A percentile compares a stretch with the other conserved stretches of the same genome.
Evolutionary conservation across 1,140 invertebrate species (phyloP).

Genomic region (Spodoptera litura): DNA sequence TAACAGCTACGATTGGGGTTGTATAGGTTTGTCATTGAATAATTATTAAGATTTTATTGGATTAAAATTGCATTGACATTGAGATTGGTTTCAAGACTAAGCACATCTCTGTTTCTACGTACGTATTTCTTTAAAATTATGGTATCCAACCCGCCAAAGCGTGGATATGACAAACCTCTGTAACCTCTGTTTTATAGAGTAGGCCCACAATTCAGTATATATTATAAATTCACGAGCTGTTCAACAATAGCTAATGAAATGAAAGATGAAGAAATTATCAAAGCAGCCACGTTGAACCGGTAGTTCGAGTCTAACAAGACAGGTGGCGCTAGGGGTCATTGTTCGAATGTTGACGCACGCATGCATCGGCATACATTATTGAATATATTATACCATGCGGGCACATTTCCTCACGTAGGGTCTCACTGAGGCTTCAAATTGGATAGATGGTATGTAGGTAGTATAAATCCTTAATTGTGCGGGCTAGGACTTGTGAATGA

Average conservation of each 20-base stretch:
- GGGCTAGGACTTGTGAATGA: constrained; percentile 2
- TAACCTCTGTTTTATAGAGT: too few relatives aligned
- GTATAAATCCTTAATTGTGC: constrained; percentile 37
- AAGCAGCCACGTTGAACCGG: constrained; percentile 7
- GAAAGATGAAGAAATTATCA: neutral
- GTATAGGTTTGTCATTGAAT: too few relatives aligned
- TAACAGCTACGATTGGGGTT: too few relatives aligned
- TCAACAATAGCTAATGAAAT: neutral
- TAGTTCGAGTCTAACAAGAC: constrained; percentile 9
- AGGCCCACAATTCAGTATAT: too few relatives aligned
- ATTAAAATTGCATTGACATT: too few relatives aligned
- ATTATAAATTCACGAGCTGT: neutral
- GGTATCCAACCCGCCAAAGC: too few relatives aligned
- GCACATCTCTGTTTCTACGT: too few relatives aligned
- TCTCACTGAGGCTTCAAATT: constrained; percentile 21
- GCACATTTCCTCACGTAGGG: constrained; percentile 38
- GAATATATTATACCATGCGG: constrained; percentile 9
- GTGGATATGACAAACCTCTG: too few relatives aligned
- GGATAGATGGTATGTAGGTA: neutral
- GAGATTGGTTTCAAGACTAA: too few relatives aligned
- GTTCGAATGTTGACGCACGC: constrained; percentile 10
- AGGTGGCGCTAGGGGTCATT: constrained; percentile 40
- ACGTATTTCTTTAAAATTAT: too few relatives aligned
- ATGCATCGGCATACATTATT: constrained; percentile 34
- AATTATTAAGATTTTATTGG: too few relatives aligned